phyloP scores from a whole-genome alignment of 2,113 vertebrate species.

The Notiomystis cincta region DNA sequence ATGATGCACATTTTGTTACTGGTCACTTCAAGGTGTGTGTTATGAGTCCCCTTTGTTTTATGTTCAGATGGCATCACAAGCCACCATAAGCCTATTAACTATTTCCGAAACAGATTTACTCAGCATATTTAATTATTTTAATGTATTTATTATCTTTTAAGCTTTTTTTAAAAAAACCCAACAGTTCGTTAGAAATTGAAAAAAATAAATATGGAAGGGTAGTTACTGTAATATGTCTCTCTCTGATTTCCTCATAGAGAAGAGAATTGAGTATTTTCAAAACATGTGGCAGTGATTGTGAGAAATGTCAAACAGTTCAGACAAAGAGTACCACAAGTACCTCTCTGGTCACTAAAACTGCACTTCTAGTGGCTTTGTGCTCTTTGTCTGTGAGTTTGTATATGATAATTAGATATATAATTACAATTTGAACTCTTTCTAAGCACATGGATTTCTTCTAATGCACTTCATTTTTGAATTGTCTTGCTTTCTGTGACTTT shows the following conservation, averaged over 20 bases:
- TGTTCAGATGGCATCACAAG: neutral
- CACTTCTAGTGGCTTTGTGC: neutral
- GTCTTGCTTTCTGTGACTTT: neutral
- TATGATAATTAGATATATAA: neutral
- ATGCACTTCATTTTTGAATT: neutral
- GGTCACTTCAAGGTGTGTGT: neutral
- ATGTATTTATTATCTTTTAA: neutral
- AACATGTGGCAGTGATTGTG: neutral
- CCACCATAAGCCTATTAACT: neutral
- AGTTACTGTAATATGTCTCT: neutral
- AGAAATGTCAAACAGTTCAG: neutral
- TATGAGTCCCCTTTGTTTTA: no score
- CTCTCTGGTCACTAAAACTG: neutral
- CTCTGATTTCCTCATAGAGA: neutral
- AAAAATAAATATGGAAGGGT: neutral
- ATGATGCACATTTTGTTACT: neutral
- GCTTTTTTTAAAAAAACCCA: fast-evolving
- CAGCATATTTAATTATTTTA: neutral
- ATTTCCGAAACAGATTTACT: neutral
- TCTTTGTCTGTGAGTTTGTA: neutral
- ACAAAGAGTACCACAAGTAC: neutral
- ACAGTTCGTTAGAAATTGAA: neutral
- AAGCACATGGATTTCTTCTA: neutral
- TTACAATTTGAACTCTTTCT: neutral
- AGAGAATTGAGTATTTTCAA: neutral